A percentile compares a stretch with the other conserved stretches of the same genome.
Conservation (phyloP, 1,140 invertebrate species). For the Zaprionus ghesquierei region DNA sequence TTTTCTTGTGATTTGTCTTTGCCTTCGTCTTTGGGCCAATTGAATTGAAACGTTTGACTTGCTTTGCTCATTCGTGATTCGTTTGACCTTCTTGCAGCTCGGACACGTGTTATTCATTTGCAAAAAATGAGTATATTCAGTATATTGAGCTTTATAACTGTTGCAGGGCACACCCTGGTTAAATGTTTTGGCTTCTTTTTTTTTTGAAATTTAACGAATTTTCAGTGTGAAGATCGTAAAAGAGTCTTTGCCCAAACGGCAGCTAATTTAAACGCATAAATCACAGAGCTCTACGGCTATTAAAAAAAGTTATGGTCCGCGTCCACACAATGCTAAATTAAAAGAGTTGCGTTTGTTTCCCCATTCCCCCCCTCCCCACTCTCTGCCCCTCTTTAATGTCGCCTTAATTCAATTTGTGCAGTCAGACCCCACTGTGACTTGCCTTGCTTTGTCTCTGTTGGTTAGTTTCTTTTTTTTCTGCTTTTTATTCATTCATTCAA, state of each 20-base stretch:
- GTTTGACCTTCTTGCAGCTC: slow-evolving; percentile 64
- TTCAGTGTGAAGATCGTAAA: slow-evolving; percentile 1
- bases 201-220: neutral
- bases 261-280: slow-evolving; percentile 63
- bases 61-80: slow-evolving; percentile 35
- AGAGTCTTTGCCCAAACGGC: slow-evolving; percentile 8
- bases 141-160: slow-evolving; percentile 5
- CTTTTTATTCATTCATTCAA: slow-evolving; percentile 56
- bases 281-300: slow-evolving; percentile 43
- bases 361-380: neutral
- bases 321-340: slow-evolving; percentile 42
- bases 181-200: slow-evolving; percentile 24
- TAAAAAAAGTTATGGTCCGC: slow-evolving; percentile 44
- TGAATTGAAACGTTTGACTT: slow-evolving; percentile 60
- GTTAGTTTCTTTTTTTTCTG: neutral
- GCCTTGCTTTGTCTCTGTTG: neutral
- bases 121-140: slow-evolving; percentile 22
- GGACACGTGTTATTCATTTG: slow-evolving; percentile 40
- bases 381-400: slow-evolving; percentile 43
- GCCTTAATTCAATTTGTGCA: slow-evolving; percentile 66
- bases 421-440: slow-evolving; percentile 10
- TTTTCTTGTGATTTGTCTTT: slow-evolving; percentile 20
- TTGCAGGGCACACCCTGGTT: slow-evolving; percentile 50
- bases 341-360: slow-evolving; percentile 48
- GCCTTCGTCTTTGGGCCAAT: slow-evolving; percentile 45